Evolutionary conservation across 2,888 invertebrate genomes (phyloP), one percentile per base, ranked within the genome.

Genomic region (Timema cristinae): DNA sequence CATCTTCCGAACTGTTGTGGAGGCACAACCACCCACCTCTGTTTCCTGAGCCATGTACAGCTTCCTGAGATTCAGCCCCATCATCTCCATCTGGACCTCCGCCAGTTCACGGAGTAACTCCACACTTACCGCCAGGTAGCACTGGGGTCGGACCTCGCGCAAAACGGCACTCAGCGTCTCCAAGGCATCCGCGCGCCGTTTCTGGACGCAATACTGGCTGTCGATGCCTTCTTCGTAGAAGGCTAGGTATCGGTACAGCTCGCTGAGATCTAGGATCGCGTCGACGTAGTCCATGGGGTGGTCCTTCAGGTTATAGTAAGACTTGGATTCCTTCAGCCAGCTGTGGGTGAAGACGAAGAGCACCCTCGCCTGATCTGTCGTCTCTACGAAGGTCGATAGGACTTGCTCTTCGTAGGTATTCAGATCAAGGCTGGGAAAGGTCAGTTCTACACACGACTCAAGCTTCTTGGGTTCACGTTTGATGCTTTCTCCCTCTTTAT

Each of bases 71-170:
- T 89, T 88, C 54, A 88, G 80, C 6, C 86, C 86, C 87, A 88
- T 87, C 74, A 89, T 80, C 77, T 89, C 88, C 70, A 88, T 81
- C 77, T 88, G 88, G 1, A 88, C 87, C 77, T 88, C 88, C 0
- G 88, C 86, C 54, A 88, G 80, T 77, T 88, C 88, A 54, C 86
- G 79, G 13, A 82, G 77, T 48, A 84, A 74, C 77, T 84, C 83
- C 15, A 83, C 79, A 70, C 81, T 81, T 15, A 83, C 80, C 48
- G 82, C 80, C 11, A 83, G 77, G 83, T 88, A 79, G 83, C 87
- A 82, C 82, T 86, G 78, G 78, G 88, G 81, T 81, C 87, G 71
- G 79, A 86, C 73, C 84, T 86, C 86, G 78, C 85, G 86, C 59
- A 88, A 79, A 74, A 88, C 79, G 0, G 85, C 83, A 77, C 86